Conservation (phyloP, 2,113 vertebrate genomes). For the Thunnus maccoyii region DNA sequence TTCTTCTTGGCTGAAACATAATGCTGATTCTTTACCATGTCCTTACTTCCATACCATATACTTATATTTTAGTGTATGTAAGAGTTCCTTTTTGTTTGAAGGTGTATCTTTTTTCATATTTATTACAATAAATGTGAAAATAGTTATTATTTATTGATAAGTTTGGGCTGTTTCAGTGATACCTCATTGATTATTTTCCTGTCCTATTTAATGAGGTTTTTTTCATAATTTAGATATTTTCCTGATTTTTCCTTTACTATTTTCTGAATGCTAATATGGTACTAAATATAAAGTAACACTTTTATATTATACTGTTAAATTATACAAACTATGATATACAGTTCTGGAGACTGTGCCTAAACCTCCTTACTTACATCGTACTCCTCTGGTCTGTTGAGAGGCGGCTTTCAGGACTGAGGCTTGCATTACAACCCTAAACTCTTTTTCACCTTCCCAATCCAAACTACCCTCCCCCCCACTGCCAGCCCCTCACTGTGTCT, state of each 20-base stretch:
- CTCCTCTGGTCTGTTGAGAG: slow-evolving; percentile 23
- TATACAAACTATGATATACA: not conserved
- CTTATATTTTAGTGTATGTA: not conserved
- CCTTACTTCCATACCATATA: slow-evolving; percentile 15
- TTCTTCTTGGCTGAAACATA: slow-evolving; percentile 19
- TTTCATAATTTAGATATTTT: not conserved
- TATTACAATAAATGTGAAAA: not conserved
- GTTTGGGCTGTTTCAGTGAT: not conserved
- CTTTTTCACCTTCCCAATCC: slow-evolving; percentile 21
- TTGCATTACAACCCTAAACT: slow-evolving; percentile 17
- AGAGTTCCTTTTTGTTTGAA: not conserved
- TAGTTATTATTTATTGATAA: not conserved
- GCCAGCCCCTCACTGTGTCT: slow-evolving; percentile 42
- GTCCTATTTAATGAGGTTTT: not conserved
- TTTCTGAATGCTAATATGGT: not conserved
- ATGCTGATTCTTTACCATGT: slow-evolving; percentile 32
- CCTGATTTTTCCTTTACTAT: no score
- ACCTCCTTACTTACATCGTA: slow-evolving; percentile 19
- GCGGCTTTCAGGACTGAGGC: slow-evolving; percentile 3
- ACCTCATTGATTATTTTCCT: not conserved
- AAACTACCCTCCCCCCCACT: slow-evolving; percentile 32
- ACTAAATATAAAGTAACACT: not conserved
- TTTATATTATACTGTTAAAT: not conserved
- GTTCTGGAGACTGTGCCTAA: not conserved
- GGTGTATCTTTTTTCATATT: not conserved